These are phyloP conservation scores for Cephalophus harveyi DNA, from an alignment of 2,113 vertebrate genomes.

Conservation along the genomic window DNA sequence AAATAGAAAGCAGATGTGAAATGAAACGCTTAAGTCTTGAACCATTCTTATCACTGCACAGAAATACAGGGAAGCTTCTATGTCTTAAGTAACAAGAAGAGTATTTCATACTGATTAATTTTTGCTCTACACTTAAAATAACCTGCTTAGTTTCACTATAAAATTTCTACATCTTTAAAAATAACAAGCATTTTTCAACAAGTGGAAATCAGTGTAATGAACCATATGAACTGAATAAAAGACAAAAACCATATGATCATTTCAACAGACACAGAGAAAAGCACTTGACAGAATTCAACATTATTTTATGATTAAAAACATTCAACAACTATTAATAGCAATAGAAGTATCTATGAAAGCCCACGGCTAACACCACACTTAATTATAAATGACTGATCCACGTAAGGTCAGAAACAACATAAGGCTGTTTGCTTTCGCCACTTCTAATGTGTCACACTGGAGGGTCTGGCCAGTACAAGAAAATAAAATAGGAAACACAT, in stretches of 20 bases:
- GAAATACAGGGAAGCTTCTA: background rate
- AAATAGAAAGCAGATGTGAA: conserved; percentile 14
- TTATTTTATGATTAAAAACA: background rate
- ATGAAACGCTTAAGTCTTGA: background rate
- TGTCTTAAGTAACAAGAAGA: background rate
- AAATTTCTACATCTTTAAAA: conserved; percentile 21
- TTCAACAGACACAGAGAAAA: background rate
- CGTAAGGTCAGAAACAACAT: background rate
- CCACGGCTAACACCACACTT: background rate
- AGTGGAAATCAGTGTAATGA: background rate
- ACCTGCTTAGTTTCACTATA: background rate
- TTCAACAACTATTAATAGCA: background rate
- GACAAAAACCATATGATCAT: background rate
- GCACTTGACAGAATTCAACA: background rate
- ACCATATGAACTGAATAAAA: background rate
- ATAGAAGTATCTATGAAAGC: background rate
- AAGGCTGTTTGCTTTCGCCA: background rate
- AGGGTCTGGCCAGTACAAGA: background rate
- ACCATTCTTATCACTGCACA: background rate
- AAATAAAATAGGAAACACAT: background rate
- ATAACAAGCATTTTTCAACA: conserved; percentile 14
- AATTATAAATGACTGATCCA: background rate
- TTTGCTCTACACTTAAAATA: conserved; percentile 2
- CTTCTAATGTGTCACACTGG: background rate
- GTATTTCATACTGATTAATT: background rate